These are phyloP conservation scores for Balanococcus diminutus DNA, from an alignment of 2,888 invertebrate species.

Conservation along the genomic window DNA sequence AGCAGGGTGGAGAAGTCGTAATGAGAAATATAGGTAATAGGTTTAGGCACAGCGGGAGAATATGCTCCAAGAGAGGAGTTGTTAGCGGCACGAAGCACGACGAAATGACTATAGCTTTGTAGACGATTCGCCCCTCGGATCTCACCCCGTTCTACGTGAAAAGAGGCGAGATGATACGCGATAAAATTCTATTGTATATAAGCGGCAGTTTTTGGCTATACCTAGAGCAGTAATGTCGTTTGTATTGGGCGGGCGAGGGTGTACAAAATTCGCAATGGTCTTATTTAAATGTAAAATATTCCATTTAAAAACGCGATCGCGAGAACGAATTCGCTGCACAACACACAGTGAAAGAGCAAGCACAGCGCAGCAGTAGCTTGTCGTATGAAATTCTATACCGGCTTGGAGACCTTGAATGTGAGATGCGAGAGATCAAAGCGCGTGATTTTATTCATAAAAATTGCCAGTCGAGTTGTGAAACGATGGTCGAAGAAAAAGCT, in stretches of 20 bases:
- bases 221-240: not conserved
- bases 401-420: constrained; percentile 4
- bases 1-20: not conserved
- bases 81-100: not conserved
- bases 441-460: constrained; percentile 23
- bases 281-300: constrained; percentile 35
- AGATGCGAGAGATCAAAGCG: not conserved
- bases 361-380: not conserved
- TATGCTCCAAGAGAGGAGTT: not conserved
- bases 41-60: not conserved
- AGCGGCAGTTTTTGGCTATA: not conserved
- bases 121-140: not conserved
- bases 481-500: not conserved
- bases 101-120: not conserved
- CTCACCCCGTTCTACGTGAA: not conserved
- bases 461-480: not conserved
- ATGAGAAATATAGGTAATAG: not conserved
- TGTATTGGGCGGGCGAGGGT: not conserved
- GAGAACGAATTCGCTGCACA: not conserved
- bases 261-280: not conserved
- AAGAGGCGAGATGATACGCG: not conserved
- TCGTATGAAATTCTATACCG: not conserved
- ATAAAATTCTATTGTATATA: not conserved
- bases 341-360: not conserved
- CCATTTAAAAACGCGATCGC: not conserved